Evolutionary conservation across 2,888 invertebrate species (phyloP), one percentile per base, ranked within the genome.

Genomic region (Hoplodrina ambigua): DNA sequence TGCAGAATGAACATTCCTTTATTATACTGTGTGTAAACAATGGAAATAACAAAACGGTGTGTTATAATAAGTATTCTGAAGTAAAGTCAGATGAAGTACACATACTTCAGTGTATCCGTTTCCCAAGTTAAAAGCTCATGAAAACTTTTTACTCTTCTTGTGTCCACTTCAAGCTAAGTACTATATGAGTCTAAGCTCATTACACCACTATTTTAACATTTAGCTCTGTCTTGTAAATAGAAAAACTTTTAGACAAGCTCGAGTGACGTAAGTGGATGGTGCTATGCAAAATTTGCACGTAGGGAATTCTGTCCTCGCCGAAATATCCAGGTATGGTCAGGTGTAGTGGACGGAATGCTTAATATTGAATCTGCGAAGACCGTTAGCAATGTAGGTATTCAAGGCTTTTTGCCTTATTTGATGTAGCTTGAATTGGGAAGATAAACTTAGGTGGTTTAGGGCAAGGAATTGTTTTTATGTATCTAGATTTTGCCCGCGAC

Each of bases 301-400:
- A 53, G 64, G 41, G 75, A 85, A 85, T 85, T 85, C 68, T 57
- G 68, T 71, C 63, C 67, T 65, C 55, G 59, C 62, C 75, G 58
- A 83, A 83, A 80, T 85, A 80, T 67, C 64, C 61, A 71, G 63
- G 65, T 69, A 73, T 75, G 81, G 82, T 82, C 82, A 85, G 77
- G 59, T 75, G 55, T 75, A 72, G 57, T 69, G 74, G 72, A 65
- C 19, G 83, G 86, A 85, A 85, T 86, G 82, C 79, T 85, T 83
- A 84, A 83, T 84, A 85, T 81, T 72, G 69, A 82, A 63, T 70
- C 63, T 79, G 69, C 61, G 20, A 44, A 65, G 56, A 57, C 46
- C 52, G 75, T 37, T 33, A 33, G 67, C 53, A 77, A 78, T 63
- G 82, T 73, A 64, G 59, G 71, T 52, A 72, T 79, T 77, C 41